These are phyloP conservation scores for Malurus splendens DNA, from an alignment of 2,797 vertebrate species.

Conservation along the genomic window DNA sequence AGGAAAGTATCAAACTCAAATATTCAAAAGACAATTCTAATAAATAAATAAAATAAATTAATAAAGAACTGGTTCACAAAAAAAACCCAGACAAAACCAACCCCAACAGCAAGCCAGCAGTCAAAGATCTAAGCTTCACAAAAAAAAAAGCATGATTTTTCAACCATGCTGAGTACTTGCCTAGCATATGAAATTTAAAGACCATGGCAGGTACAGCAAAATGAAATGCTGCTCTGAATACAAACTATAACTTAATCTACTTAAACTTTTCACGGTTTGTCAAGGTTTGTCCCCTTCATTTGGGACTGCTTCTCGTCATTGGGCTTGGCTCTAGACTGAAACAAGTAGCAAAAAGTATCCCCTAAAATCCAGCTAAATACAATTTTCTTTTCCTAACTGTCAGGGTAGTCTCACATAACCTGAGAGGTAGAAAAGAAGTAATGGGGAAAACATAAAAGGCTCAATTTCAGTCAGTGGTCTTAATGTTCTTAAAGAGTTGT, in stretches of 20 bases:
- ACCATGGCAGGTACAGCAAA: not conserved
- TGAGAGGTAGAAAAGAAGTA: not conserved
- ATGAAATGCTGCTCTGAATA: not conserved
- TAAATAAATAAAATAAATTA: not conserved
- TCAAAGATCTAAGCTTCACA: not conserved
- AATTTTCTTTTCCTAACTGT: not conserved
- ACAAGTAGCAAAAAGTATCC: not conserved
- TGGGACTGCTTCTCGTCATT: not conserved
- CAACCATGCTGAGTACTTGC: not conserved
- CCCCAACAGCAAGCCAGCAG: not conserved
- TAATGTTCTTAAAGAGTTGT: not conserved
- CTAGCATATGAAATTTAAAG: not conserved
- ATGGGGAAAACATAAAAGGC: not conserved
- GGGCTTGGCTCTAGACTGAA: not conserved
- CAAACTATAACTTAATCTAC: not conserved
- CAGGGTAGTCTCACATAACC: not conserved
- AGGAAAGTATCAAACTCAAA: not conserved
- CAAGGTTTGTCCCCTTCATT: accelerated
- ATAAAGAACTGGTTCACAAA: accelerated
- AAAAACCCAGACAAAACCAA: not conserved
- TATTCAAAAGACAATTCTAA: not conserved
- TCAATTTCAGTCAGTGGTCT: not conserved
- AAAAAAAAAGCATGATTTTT: not conserved
- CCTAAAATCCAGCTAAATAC: not conserved
- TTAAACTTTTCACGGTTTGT: not conserved